Percentiles rank a stretch among this genome's conserved stretches.
Evolutionary conservation across 2,113 vertebrate genomes (phyloP).

Genomic region (Parotia lawesii): DNA sequence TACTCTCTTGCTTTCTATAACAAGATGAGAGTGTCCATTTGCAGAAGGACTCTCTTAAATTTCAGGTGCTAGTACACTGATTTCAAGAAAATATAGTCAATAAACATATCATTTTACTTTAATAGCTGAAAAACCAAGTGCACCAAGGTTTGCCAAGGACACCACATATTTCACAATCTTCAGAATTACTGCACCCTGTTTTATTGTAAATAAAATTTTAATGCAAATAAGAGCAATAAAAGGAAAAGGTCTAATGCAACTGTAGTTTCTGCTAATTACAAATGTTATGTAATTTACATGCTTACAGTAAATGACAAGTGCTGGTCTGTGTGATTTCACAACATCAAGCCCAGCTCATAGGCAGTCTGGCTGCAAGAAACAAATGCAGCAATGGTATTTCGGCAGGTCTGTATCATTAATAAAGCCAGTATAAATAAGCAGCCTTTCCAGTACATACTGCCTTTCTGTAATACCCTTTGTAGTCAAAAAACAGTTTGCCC

Average conservation of each 20-base stretch:
- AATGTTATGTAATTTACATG: not conserved
- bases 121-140: not conserved
- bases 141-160: not conserved
- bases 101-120: not conserved
- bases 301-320: not conserved
- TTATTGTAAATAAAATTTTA: not conserved
- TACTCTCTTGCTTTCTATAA: not conserved
- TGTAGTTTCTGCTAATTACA: not conserved
- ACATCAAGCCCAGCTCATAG: not conserved
- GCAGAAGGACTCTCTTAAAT: not conserved
- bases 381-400: not conserved
- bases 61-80: not conserved
- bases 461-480: not conserved
- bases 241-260: not conserved
- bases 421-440: not conserved
- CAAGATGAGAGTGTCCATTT: not conserved
- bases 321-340: not conserved
- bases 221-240: not conserved
- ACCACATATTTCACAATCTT: not conserved
- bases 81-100: not conserved
- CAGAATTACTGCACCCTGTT: not conserved
- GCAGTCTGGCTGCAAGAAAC: not conserved
- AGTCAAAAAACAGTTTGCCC: not conserved
- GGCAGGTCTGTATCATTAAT: not conserved
- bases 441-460: not conserved